phyloP scores from a whole-genome alignment of 2,113 vertebrate species.

The Pardalotus punctatus region DNA sequence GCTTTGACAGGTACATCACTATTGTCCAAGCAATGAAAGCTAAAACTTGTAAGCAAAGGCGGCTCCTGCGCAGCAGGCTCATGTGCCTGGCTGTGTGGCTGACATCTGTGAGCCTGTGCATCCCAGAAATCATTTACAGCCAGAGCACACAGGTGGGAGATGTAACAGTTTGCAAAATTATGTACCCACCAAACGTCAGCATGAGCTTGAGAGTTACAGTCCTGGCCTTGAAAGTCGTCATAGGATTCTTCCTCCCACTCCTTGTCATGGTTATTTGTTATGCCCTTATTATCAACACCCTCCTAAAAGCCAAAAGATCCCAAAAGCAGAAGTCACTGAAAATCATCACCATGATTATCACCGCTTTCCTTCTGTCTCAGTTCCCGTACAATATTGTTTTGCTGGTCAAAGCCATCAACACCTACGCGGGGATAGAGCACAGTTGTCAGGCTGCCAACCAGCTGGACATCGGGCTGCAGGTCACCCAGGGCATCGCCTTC shows the following conservation, averaged over 20 bases:
- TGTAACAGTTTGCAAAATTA: conserved; percentile 58
- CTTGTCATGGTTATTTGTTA: conserved; percentile 86
- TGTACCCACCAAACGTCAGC: conserved; percentile 53
- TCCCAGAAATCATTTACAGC: conserved; percentile 87
- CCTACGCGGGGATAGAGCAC: conserved; percentile 37
- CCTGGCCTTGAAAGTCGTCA: conserved; percentile 78
- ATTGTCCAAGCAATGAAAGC: conserved; percentile 80
- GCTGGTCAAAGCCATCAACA: conserved; percentile 75
- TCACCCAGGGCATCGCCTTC: conserved; percentile 83
- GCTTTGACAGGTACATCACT: conserved; percentile 86
- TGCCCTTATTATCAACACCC: conserved; percentile 81
- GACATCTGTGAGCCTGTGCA: conserved; percentile 71
- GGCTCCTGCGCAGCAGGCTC: conserved; percentile 79
- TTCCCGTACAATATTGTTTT: conserved; percentile 82
- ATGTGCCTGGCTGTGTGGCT: conserved; percentile 79
- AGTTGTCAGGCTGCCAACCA: conserved; percentile 51
- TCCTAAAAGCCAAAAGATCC: conserved; percentile 82
- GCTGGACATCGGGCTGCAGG: conserved; percentile 78
- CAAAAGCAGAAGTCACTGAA: conserved; percentile 87
- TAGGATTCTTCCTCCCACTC: conserved; percentile 85
- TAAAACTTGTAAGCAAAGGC: conserved; percentile 73
- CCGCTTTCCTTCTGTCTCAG: conserved; percentile 84
- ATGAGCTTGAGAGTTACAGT: conserved; percentile 71
- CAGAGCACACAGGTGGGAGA: not conserved
- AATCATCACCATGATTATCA: conserved; percentile 81